A percentile compares a stretch with the other conserved stretches of the same genome.
These are phyloP conservation scores for Crossocerus cetratus DNA, from an alignment of 2,888 invertebrate genomes.

Conservation along the genomic window DNA sequence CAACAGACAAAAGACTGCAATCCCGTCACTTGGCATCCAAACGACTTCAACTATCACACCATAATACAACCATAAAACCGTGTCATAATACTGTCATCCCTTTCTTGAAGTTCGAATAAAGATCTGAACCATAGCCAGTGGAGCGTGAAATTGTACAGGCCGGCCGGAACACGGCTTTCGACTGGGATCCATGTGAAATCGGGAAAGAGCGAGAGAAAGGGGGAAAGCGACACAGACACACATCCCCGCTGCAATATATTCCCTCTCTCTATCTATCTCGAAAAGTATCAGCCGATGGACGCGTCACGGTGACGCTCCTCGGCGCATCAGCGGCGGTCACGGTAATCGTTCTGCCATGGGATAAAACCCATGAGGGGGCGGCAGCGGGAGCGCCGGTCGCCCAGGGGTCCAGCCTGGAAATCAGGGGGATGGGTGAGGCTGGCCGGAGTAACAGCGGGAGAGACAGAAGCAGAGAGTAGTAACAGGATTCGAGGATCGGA, in stretches of 20 bases:
- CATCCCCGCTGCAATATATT: too few species aligned
- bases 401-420: not conserved
- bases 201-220: too few species aligned
- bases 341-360: conserved; percentile 47
- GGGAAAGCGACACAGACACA: too few species aligned
- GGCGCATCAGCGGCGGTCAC: conserved; percentile 32
- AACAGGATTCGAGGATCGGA: conserved; percentile 61
- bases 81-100: not conserved
- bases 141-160: conserved; percentile 4
- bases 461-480: conserved; percentile 15
- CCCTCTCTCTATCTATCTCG: not conserved
- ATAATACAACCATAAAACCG: too few species aligned
- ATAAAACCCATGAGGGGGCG: conserved; percentile 47
- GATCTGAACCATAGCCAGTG: not conserved
- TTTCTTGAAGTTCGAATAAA: conserved; percentile 1
- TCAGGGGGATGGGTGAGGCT: not conserved
- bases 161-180: too few species aligned
- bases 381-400: not conserved
- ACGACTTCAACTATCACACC: too few species aligned
- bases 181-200: too few species aligned
- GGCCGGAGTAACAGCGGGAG: not conserved
- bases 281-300: conserved; percentile 25
- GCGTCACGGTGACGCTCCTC: conserved; percentile 15
- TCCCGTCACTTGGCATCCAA: too few species aligned
- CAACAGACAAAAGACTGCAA: too few species aligned